These are phyloP conservation scores for Panonychus citri DNA, from an alignment of 1,140 invertebrate genomes.

Conservation along the genomic window DNA sequence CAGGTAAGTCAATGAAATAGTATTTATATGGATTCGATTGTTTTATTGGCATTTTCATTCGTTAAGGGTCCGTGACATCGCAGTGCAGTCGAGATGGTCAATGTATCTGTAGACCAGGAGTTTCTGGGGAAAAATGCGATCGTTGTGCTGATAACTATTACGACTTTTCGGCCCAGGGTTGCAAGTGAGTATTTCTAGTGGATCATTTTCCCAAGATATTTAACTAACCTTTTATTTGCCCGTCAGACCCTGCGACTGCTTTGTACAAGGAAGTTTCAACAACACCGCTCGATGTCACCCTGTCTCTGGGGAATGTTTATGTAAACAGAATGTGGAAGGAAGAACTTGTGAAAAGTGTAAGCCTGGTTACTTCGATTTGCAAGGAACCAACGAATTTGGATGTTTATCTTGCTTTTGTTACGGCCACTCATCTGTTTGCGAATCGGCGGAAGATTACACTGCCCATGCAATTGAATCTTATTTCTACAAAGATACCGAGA, in stretches of 20 bases:
- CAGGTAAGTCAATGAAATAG: too few species aligned
- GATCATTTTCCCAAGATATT: background rate
- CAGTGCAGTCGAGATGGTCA: slow-evolving; percentile 72
- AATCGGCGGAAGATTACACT: slow-evolving; percentile 58
- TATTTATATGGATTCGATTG: too few species aligned
- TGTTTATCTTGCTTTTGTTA: slow-evolving; percentile 96
- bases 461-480: slow-evolving; percentile 25
- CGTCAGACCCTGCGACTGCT: background rate
- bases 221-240: background rate
- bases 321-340: slow-evolving; percentile 90
- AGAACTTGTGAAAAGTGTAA: slow-evolving; percentile 77
- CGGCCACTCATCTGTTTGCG: slow-evolving; percentile 80
- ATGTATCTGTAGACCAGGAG: slow-evolving; percentile 30
- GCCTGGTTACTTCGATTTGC: slow-evolving; percentile 84
- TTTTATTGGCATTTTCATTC: background rate
- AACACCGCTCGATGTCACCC: slow-evolving; percentile 44
- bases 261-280: background rate
- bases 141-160: slow-evolving; percentile 48
- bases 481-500: slow-evolving; percentile 35
- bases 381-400: slow-evolving; percentile 67
- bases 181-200: slow-evolving; percentile 19
- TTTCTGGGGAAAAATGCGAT: slow-evolving; percentile 28
- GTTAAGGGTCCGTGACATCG: slow-evolving; percentile 50
- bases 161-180: slow-evolving; percentile 47
- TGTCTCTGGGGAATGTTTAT: slow-evolving; percentile 51